These are phyloP conservation scores for Pemphredon lugubris DNA, from an alignment of 2,888 invertebrate genomes.

Conservation along the genomic window DNA sequence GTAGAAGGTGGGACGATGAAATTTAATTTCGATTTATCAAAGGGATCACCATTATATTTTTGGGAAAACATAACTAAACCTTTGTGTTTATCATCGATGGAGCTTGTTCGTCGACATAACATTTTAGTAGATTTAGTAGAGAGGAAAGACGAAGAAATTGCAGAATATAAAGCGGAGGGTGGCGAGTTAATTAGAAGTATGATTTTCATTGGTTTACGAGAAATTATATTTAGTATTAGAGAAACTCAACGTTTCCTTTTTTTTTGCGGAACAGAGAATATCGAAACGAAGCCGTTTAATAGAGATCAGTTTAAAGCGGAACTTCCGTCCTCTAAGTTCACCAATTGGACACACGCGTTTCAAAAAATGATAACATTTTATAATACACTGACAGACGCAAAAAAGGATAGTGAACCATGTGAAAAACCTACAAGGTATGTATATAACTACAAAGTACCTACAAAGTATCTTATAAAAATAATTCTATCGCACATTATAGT, in stretches of 20 bases:
- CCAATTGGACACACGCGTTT: slow-evolving; percentile 53
- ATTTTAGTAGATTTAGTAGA: slow-evolving; percentile 69
- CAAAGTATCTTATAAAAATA: too few species aligned
- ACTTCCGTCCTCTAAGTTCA: slow-evolving; percentile 15
- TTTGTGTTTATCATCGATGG: slow-evolving; percentile 64
- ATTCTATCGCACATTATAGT: too few species aligned
- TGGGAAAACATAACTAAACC: slow-evolving; percentile 71
- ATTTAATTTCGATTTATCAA: slow-evolving; percentile 68
- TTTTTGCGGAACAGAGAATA: slow-evolving; percentile 68
- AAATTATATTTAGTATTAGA: neutral
- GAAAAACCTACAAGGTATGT: slow-evolving; percentile 37
- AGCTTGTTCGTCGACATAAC: slow-evolving; percentile 64
- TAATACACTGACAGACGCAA: slow-evolving; percentile 25
- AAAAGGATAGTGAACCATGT: neutral
- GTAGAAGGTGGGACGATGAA: slow-evolving; percentile 69
- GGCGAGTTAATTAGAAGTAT: slow-evolving; percentile 73
- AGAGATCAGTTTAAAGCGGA: slow-evolving; percentile 59
- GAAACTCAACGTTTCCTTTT: slow-evolving; percentile 5
- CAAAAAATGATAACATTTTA: slow-evolving; percentile 56
- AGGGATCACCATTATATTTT: slow-evolving; percentile 63
- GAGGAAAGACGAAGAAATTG: slow-evolving; percentile 76
- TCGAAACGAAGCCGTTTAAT: slow-evolving; percentile 69
- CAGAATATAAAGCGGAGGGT: slow-evolving; percentile 75
- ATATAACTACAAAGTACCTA: too few species aligned
- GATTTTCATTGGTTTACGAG: slow-evolving; percentile 4